A percentile compares a stretch with the other conserved stretches of the same genome.
Conservation (phyloP, 2,113 vertebrate genomes). For the Oreochromis spilurus region DNA sequence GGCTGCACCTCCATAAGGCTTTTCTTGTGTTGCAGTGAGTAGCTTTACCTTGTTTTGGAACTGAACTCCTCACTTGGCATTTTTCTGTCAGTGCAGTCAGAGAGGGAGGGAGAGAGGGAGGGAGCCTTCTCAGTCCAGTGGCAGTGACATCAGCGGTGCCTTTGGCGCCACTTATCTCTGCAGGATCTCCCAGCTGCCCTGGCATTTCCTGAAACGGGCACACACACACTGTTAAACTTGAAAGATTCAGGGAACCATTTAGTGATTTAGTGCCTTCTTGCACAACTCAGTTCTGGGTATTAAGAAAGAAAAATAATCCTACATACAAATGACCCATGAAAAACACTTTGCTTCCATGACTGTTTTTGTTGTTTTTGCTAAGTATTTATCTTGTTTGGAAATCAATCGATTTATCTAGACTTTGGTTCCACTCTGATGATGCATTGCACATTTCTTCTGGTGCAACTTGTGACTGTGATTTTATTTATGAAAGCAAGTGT, state of each 20-base stretch:
- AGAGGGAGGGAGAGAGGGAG: not conserved
- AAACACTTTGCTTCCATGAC: not conserved
- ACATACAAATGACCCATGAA: not conserved
- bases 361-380: not conserved
- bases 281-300: not conserved
- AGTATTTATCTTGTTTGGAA: not conserved
- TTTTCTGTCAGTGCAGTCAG: not conserved
- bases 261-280: not conserved
- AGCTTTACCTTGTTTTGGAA: conserved; percentile 24
- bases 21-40: not conserved
- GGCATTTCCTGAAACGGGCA: conserved; percentile 57
- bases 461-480: not conserved
- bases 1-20: not conserved
- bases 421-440: not conserved
- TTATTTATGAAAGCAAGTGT: not conserved
- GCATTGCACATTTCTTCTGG: not conserved
- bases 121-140: not conserved
- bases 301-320: not conserved
- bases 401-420: not conserved
- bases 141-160: conserved; percentile 47
- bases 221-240: not conserved
- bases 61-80: conserved; percentile 2
- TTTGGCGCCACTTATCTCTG: conserved; percentile 64
- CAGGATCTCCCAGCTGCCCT: conserved; percentile 62
- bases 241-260: not conserved